A percentile compares a stretch with the other conserved stretches of the same genome.
These are phyloP conservation scores for Bubo blakistoni DNA, from an alignment of 2,113 vertebrate species.

Conservation along the genomic window DNA sequence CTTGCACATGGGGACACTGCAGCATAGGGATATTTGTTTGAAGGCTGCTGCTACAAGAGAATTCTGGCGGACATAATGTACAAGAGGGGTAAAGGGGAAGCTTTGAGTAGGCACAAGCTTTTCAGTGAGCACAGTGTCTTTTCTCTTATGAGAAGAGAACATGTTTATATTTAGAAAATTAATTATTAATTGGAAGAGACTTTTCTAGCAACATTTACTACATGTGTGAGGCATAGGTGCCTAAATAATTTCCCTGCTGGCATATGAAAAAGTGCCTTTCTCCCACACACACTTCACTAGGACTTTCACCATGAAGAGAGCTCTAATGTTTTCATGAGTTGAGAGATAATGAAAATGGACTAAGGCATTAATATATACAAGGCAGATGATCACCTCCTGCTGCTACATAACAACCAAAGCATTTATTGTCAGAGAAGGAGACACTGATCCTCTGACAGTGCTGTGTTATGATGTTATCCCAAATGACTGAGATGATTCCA, in stretches of 20 bases:
- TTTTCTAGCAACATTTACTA: conserved; percentile 13
- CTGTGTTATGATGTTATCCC: conserved; percentile 49
- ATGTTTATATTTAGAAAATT: not conserved
- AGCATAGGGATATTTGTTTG: not conserved
- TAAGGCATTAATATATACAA: conserved; percentile 4
- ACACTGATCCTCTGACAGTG: conserved; percentile 19
- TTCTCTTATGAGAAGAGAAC: not conserved
- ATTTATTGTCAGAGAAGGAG: conserved; percentile 36
- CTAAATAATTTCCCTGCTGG: conserved; percentile 22
- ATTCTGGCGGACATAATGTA: not conserved
- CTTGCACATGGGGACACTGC: not conserved
- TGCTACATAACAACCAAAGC: conserved; percentile 9
- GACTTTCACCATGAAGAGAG: not conserved
- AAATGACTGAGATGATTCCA: conserved; percentile 24
- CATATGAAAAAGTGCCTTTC: not conserved
- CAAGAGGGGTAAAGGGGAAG: not conserved
- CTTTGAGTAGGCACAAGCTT: not conserved
- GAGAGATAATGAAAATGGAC: conserved; percentile 30
- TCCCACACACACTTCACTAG: not conserved
- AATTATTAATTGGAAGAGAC: not conserved
- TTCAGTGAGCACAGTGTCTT: not conserved
- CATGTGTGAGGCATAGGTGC: not conserved
- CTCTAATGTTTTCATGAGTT: not conserved
- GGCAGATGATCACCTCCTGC: conserved; percentile 6
- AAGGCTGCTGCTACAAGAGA: not conserved